Base-by-base conservation (phyloP, 2,888 invertebrate species). In the Dorcus hopei region DNA sequence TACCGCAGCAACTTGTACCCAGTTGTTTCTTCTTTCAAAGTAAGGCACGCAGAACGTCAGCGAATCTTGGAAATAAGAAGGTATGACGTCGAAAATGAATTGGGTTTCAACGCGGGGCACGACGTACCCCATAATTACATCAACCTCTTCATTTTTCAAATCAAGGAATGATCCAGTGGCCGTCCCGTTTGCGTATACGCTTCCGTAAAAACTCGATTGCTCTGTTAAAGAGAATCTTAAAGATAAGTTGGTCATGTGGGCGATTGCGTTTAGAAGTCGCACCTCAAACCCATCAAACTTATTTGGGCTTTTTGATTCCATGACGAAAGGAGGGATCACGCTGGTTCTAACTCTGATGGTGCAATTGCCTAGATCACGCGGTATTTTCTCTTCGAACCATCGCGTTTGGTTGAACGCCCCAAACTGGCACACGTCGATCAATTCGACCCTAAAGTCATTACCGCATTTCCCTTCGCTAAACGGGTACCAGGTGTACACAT, bases 1-100 rank as follows among this genome's bases (percentile, higher is more conserved):
- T 16, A 65, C 58, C 8, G 66, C 59, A 1, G 65, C 45, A 4
- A 71, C 49, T 51, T 65, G 65, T 16, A 59, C 58, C 72, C 72
- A 72, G 47, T 67, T 59, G 0, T 68, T 58, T 9, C 61, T 39
- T 43, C 57, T 61, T 47, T 69, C 66, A 3, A 74, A 71, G 54
- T 74, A 73, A 0, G 77, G 74, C 3, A 74, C 74, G 41, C 77
- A 74, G 72, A 74, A 76, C 0, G 70, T 64, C 5, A 76, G 59
- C 3, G 70, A 68, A 59, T 77, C 77, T 49, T 72, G 71, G 14
- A 70, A 62, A 58, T 75, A 75, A 2, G 74, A 68, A 5, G 66
- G 53, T 11, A 73, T 73, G 9, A 68, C 58, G 56, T 77, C 77
- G 43, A 77, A 72, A 56, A 63, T 62, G 9, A 59, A 42, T 40